These are phyloP conservation scores for Thysanoteuthis rhombus DNA, from an alignment of 2,888 invertebrate species.

Conservation along the genomic window DNA sequence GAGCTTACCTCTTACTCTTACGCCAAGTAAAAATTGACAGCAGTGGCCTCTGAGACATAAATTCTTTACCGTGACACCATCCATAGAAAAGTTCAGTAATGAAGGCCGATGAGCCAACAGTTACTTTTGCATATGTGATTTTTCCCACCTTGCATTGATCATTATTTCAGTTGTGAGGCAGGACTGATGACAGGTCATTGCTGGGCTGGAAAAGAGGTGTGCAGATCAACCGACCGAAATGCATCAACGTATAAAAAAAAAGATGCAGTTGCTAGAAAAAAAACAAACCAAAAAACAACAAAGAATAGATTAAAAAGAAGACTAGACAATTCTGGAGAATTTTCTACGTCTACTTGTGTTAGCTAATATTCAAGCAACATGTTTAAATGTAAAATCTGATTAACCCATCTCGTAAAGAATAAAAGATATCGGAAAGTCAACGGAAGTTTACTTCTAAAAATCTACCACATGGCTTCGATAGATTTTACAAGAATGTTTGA, in stretches of 20 bases:
- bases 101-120: not conserved
- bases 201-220: not conserved
- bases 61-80: not conserved
- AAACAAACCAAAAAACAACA: not conserved
- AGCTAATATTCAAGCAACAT: too few relatives aligned
- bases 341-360: too few relatives aligned
- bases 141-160: not conserved
- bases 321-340: too few relatives aligned
- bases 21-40: not conserved
- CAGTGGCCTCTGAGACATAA: not conserved
- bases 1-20: not conserved
- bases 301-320: too few relatives aligned
- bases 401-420: too few relatives aligned
- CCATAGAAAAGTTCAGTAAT: not conserved
- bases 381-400: too few relatives aligned
- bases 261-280: not conserved
- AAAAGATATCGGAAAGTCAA: too few relatives aligned
- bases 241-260: not conserved
- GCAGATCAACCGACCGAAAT: not conserved
- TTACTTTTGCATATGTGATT: not conserved
- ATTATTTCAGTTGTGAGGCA: not conserved
- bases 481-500: too few relatives aligned
- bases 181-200: not conserved
- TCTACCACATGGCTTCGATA: too few relatives aligned
- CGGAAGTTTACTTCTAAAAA: too few relatives aligned